Evolutionary conservation across 1,140 invertebrate genomes (phyloP).

Genomic region (Pomacea maculata): DNA sequence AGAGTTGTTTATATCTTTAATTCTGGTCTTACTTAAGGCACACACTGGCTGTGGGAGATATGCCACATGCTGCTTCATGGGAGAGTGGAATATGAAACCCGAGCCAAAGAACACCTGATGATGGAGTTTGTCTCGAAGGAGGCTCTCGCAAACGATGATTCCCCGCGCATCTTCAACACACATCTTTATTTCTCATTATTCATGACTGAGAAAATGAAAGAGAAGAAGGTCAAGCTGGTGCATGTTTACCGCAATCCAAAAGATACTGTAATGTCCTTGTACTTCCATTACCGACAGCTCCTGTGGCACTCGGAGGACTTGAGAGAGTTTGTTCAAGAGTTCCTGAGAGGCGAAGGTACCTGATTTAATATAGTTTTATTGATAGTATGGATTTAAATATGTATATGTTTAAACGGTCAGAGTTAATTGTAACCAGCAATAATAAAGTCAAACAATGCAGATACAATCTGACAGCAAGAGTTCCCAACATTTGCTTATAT

Average conservation of each 20-base stretch:
- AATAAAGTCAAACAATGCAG: no score
- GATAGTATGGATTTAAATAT: background rate
- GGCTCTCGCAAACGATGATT: constrained; percentile 13
- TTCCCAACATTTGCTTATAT: no score
- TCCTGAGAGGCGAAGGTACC: background rate
- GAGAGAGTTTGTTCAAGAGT: background rate
- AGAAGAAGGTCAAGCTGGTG: constrained; percentile 26
- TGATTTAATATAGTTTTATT: background rate
- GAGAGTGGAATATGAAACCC: constrained; percentile 21
- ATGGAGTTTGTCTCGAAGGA: constrained; percentile 28
- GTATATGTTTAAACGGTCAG: background rate
- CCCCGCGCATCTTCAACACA: constrained; percentile 35
- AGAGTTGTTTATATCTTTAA: background rate
- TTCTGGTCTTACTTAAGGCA: constrained; percentile 14
- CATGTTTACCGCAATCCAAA: constrained; percentile 37
- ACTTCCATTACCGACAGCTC: constrained; percentile 17
- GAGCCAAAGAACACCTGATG: constrained; percentile 25
- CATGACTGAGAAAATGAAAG: constrained; percentile 10
- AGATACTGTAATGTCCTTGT: constrained; percentile 32
- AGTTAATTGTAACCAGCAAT: background rate
- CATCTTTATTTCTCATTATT: constrained; percentile 27
- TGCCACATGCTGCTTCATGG: constrained; percentile 22
- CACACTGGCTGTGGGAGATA: constrained; percentile 32
- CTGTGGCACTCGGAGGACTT: background rate
- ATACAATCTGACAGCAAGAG: no score